Base-by-base conservation (phyloP, 1,140 invertebrate genomes). In the Atta cephalotes region DNA sequence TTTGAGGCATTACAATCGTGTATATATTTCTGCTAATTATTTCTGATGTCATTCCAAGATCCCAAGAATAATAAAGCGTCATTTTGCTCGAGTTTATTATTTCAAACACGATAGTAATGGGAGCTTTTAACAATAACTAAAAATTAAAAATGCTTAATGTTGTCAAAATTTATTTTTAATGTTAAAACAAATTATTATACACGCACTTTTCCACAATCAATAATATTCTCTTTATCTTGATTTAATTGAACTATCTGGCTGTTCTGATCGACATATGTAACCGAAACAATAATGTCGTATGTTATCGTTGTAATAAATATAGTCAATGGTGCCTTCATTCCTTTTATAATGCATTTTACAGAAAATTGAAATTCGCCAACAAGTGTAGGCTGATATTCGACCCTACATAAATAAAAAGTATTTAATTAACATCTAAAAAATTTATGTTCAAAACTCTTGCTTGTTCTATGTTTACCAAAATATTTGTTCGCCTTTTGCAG, bases 141-240 rank as follows among this genome's bases (percentile, higher is more conserved):
- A 66, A 65, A 71, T 10, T 14, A 79, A 65, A 25, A 63, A 21
- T 10, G 0, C 5, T 18, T 60, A 21, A 28, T 28, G 18, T 14
- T 14, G 6, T 49, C 10, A 7, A 53, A n/a, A 31, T 31, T 6
- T 35, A 56, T 60, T 49, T 62, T 60, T 39, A 70, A 31, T 58
- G 31, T 14, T 66, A 18, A 21, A 25, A 28, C 78, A 66, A 39
- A 60, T 58, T 60, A 45, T 12, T 65, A 12, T 18, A 18, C 58
- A 53, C 49, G 90, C 89, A 95, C 95, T 70, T 92, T 91, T 86
- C 92, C 94, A 56, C 95, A 87, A 66, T 95, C 93, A n/a, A 96
- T 89, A 14, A 91, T 66, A 78, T 95, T 95, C 12, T 92, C 91
- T n/a, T 62, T 85, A 66, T 93, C 77, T 6, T 91, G 49, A 56